Percentiles rank a stretch among this genome's conserved stretches.
Evolutionary conservation across 92 coral and sea anemone species (phyloP).

Genomic region (Desmophyllum pertusum): DNA sequence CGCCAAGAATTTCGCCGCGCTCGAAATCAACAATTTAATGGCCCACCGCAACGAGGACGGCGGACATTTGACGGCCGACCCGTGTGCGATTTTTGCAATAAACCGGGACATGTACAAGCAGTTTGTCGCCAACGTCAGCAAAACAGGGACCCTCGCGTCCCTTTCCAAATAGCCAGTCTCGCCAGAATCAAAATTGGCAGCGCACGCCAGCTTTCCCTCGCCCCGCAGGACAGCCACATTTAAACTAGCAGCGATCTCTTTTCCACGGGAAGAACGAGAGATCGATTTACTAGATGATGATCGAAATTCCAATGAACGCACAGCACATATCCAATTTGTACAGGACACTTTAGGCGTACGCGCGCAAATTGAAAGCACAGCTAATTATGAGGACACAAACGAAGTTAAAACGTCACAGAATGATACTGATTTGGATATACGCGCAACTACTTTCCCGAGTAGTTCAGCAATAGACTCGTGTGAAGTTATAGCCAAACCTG

Average conservation of each 20-base stretch:
- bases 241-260: background rate
- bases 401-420: background rate
- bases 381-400: too few species aligned
- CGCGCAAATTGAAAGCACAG: background rate
- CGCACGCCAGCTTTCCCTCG: background rate
- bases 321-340: background rate
- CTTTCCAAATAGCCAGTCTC: too few species aligned
- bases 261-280: background rate
- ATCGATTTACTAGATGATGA: background rate
- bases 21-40: too few species aligned
- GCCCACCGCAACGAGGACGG: background rate
- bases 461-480: too few species aligned
- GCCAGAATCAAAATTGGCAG: too few species aligned
- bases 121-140: background rate
- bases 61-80: background rate
- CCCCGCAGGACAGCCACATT: background rate
- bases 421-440: background rate
- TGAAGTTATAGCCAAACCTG: too few species aligned
- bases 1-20: too few species aligned
- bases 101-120: background rate
- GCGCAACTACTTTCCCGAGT: background rate
- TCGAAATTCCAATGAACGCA: background rate
- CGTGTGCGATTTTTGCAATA: background rate
- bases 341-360: background rate
- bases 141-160: background rate